phyloP scores from a whole-genome alignment of 1,140 invertebrate genomes.

The Lordiphosa mommai region DNA sequence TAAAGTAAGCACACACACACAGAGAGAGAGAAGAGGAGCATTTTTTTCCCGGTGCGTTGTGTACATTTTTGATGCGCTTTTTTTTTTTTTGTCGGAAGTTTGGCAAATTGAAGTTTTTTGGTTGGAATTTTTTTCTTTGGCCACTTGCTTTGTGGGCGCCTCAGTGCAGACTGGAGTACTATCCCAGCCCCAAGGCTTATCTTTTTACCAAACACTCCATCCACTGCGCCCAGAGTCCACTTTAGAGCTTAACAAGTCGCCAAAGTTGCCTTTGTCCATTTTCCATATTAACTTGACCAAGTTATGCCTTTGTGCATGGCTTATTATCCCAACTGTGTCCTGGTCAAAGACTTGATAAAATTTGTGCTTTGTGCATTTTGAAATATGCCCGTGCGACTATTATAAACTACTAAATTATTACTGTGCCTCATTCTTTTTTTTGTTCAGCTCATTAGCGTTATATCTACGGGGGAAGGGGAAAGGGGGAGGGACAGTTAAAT shows the following conservation, averaged over 20 bases:
- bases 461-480: background rate
- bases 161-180: constrained; percentile 36
- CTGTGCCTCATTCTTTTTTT: constrained; percentile 23
- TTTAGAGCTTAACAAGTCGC: constrained; percentile 42
- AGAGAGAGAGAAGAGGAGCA: background rate
- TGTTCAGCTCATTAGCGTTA: constrained; percentile 50
- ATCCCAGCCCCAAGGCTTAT: constrained; percentile 26
- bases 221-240: constrained; percentile 7
- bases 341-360: background rate
- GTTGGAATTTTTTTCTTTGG: constrained; percentile 28
- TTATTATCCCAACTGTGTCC: constrained; percentile 6
- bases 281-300: constrained; percentile 50
- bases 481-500: constrained; percentile 31
- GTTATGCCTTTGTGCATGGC: constrained; percentile 11
- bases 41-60: constrained; percentile 32
- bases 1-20: constrained; percentile 13
- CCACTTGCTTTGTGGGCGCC: constrained; percentile 42
- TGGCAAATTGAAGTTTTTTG: constrained; percentile 45
- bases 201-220: constrained; percentile 43
- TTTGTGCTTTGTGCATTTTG: constrained; percentile 50
- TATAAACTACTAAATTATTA: constrained; percentile 53
- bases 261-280: constrained; percentile 40
- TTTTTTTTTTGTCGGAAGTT: constrained; percentile 28
- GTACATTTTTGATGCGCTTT: constrained; percentile 51
- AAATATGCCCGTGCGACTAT: constrained; percentile 30